These are phyloP conservation scores for Forpus xanthops DNA, from an alignment of 2,797 vertebrate species.

Conservation along the genomic window DNA sequence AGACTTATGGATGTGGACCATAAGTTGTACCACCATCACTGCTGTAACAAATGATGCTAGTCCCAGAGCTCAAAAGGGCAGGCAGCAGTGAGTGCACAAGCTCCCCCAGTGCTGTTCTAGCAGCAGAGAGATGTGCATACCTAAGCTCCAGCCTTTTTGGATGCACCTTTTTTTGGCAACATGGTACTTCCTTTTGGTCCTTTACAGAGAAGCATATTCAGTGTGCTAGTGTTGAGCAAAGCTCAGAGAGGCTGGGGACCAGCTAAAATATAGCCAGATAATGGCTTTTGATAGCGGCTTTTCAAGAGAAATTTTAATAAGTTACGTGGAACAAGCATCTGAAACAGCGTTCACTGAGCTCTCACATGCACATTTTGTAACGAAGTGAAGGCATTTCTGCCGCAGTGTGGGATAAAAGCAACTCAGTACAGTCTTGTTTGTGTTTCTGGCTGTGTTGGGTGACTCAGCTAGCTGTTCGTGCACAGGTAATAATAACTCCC, in stretches of 20 bases:
- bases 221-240: background rate
- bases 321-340: background rate
- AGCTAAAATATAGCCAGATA: background rate
- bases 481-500: background rate
- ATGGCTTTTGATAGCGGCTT: background rate
- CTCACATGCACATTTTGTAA: background rate
- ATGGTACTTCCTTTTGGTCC: background rate
- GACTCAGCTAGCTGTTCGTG: background rate
- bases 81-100: fast-evolving
- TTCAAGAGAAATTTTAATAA: background rate
- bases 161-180: background rate
- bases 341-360: background rate
- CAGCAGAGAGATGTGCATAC: fast-evolving
- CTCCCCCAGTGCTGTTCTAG: background rate
- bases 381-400: background rate
- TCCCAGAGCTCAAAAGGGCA: background rate
- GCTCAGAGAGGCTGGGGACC: background rate
- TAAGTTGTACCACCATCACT: fast-evolving
- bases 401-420: background rate
- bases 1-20: fast-evolving
- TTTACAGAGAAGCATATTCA: background rate
- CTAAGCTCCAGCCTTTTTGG: background rate
- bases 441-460: background rate
- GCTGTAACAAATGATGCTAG: fast-evolving
- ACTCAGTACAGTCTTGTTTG: background rate